Percentiles rank a stretch among this genome's conserved stretches.
Evolutionary conservation across 2,113 vertebrate species (phyloP).

Genomic region (Globicephala melas): DNA sequence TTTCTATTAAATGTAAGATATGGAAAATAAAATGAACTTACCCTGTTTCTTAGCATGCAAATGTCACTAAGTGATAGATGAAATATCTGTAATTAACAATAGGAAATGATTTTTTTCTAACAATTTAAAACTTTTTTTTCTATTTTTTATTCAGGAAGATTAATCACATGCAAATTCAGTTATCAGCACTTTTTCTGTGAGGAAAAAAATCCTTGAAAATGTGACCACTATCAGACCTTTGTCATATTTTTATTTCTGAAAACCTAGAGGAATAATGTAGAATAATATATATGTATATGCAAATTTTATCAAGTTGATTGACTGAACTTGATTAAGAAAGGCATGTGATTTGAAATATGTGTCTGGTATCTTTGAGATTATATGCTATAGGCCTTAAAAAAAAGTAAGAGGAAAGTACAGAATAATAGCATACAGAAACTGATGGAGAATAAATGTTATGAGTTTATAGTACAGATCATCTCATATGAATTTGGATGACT

Average conservation of each 20-base stretch:
- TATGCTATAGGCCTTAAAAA: neutral
- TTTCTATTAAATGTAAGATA: neutral
- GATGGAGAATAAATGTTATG: neutral
- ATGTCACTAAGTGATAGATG: neutral
- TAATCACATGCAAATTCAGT: conserved; percentile 56
- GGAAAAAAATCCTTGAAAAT: conserved; percentile 42
- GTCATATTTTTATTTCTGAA: conserved; percentile 26
- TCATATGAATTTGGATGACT: neutral
- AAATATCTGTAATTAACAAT: conserved; percentile 40
- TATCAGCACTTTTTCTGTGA: conserved; percentile 23
- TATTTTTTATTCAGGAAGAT: conserved; percentile 47
- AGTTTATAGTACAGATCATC: neutral
- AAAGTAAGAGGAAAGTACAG: neutral
- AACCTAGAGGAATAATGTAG: neutral
- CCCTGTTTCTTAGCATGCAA: neutral
- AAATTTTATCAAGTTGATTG: neutral
- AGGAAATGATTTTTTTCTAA: conserved; percentile 4
- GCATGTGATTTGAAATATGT: neutral
- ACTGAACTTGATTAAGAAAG: conserved; percentile 21
- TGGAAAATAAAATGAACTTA: neutral
- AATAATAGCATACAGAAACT: neutral
- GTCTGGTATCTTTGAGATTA: neutral
- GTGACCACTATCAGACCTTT: conserved; percentile 27
- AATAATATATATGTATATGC: neutral
- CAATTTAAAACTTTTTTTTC: neutral